Base-by-base conservation (phyloP, 2,888 invertebrate genomes). In the Disparrhopalites patrizii region DNA sequence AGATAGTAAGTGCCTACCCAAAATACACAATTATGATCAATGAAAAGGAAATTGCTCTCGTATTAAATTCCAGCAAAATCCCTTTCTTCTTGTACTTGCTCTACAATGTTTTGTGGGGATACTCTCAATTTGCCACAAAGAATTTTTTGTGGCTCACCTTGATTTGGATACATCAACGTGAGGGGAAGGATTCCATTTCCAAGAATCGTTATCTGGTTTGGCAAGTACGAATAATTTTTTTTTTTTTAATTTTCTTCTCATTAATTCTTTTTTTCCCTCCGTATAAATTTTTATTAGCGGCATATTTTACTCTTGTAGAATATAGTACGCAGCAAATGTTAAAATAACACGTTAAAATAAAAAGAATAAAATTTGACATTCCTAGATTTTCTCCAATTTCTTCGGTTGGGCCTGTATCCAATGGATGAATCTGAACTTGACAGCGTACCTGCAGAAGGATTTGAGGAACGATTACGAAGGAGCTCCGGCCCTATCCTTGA, bases 361-460 rank as follows among this genome's bases (percentile, higher is more conserved):
- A 15, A 33, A 33, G n/a, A n/a, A n/a, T n/a, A n/a, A n/a, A n/a
- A n/a, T n/a, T n/a, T n/a, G n/a, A n/a, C n/a, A 55, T 33, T 55
- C 23, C 3, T 25, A 61, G 61, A 47, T 61, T 23, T 27, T 36
- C 2, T 7, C 51, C 15, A 51, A 51, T 61, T 7, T 47, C 1
- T n/a, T 61, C 23, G 31, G 31, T 13, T 61, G 50, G 61, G 23
- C 51, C 3, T 5, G 31, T 3, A 25, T 51, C 8, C 33, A 15
- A 5, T 61, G 61, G 61, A 2, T 61, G 3, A 36, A 61, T 15
- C 33, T 61, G n/a, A 10, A 61, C 15, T 51, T 47, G 20, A 51
- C 51, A 23, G 51, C 31, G 10, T 61, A 51, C 33, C 10, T 51
- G 2, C 51, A 50, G 7, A 20, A 33, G 18, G 61, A 61, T 20